phyloP scores from a whole-genome alignment of 2,888 invertebrate genomes.

The Trissolcus japonicus region DNA sequence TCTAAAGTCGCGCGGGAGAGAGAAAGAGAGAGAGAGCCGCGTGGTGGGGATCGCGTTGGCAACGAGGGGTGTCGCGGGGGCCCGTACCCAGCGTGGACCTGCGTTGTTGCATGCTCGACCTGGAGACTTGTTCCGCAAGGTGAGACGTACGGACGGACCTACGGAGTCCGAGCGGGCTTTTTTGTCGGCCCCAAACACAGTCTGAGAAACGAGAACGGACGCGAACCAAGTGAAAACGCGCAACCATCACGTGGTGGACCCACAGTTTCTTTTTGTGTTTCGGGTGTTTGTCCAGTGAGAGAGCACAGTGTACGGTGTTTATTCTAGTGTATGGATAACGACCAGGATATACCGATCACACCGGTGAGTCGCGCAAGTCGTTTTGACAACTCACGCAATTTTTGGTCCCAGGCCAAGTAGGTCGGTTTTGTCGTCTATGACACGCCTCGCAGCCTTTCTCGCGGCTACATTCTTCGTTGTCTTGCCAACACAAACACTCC shows the following conservation, averaged over 20 bases:
- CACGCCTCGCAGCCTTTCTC: constrained; percentile 55
- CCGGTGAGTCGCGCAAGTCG: constrained; percentile 45
- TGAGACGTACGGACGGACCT: constrained; percentile 75
- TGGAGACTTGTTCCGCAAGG: constrained; percentile 75
- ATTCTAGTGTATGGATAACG: constrained; percentile 42
- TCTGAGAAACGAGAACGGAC: constrained; percentile 31
- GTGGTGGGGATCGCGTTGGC: constrained; percentile 40
- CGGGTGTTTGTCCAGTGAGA: constrained; percentile 22
- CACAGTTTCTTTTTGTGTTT: constrained; percentile 29
- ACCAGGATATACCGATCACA: constrained; percentile 20
- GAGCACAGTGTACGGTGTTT: constrained; percentile 14
- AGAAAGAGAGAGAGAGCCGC: constrained; percentile 35
- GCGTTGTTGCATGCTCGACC: constrained; percentile 72
- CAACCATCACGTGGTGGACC: constrained; percentile 50
- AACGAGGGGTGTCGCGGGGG: constrained; percentile 58
- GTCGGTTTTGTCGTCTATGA: constrained; percentile 51
- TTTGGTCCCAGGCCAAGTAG: constrained; percentile 26
- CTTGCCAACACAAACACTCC: constrained; percentile 45
- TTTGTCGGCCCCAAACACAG: constrained; percentile 35
- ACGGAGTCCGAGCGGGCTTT: constrained; percentile 45
- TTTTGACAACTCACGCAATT: not conserved
- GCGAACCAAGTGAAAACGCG: constrained; percentile 17
- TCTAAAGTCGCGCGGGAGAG: constrained; percentile 55
- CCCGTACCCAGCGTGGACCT: constrained; percentile 72
- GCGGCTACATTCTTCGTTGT: constrained; percentile 50